phyloP scores from a whole-genome alignment of 2,797 vertebrate species.

The Pantherophis alleghaniensis region DNA sequence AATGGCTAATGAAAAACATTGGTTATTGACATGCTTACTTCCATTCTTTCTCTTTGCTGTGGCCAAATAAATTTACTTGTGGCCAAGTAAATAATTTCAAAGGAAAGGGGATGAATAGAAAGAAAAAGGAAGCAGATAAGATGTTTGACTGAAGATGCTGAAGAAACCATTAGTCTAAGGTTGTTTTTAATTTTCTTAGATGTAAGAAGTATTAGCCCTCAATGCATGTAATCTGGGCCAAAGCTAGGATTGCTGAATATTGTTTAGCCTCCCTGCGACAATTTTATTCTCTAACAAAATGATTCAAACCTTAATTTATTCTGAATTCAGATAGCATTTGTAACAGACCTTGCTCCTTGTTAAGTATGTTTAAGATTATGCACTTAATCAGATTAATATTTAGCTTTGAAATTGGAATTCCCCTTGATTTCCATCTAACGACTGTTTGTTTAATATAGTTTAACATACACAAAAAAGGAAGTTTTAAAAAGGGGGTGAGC shows the following conservation, averaged over 20 bases:
- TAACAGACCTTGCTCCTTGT: neutral
- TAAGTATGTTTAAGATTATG: neutral
- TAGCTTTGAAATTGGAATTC: constrained; percentile 20
- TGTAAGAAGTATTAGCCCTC: neutral
- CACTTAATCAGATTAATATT: neutral
- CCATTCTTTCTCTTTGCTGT: neutral
- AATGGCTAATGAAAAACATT: neutral
- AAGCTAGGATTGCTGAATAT: neutral
- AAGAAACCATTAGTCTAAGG: neutral
- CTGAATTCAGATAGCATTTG: neutral
- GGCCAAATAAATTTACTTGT: neutral
- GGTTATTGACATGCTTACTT: neutral
- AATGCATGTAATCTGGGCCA: neutral
- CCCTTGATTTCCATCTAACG: neutral
- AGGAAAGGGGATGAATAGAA: neutral
- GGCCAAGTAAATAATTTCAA: neutral
- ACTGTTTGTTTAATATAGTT: neutral
- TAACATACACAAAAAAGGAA: neutral
- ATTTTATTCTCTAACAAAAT: constrained; percentile 20
- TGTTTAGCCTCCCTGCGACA: constrained; percentile 6
- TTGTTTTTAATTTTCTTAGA: neutral
- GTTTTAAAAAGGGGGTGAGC: neutral
- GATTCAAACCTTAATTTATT: constrained; percentile 15
- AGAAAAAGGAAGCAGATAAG: neutral
- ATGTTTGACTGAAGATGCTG: neutral